Conservation (phyloP, 2,888 invertebrate genomes). For the Branchipolynoe longqiensis region DNA sequence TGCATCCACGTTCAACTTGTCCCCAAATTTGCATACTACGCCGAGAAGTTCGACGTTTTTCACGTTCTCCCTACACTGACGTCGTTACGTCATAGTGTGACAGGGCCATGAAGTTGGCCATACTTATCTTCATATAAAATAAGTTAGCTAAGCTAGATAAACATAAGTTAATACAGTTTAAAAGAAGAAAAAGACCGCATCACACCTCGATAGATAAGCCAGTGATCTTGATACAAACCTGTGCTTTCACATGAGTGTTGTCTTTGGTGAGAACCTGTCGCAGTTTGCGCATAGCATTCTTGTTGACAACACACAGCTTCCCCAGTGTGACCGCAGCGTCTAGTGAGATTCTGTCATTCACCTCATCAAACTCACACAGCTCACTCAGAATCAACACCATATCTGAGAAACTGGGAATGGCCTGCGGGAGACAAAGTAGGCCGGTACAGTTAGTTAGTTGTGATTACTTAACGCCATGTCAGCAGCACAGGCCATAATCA, state of each 20-base stretch:
- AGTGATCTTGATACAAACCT: conserved; percentile 56
- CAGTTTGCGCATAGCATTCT: conserved; percentile 75
- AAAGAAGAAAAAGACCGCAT: not conserved
- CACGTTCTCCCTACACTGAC: too few relatives aligned
- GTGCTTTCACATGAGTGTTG: conserved; percentile 62
- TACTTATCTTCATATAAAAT: not conserved
- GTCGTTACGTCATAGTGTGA: too few relatives aligned
- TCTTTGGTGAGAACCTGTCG: conserved; percentile 71
- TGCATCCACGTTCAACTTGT: too few relatives aligned
- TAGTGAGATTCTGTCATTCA: conserved; percentile 76
- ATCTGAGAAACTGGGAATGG: conserved; percentile 73
- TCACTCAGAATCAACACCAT: conserved; percentile 77
- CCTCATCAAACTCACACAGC: conserved; percentile 76
- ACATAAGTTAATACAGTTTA: not conserved
- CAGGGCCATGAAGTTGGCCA: too few relatives aligned
- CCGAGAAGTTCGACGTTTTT: too few relatives aligned
- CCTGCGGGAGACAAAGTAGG: conserved; percentile 72
- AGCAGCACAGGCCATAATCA: too few relatives aligned
- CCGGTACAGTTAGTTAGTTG: too few relatives aligned
- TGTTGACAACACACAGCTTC: conserved; percentile 76
- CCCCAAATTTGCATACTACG: too few relatives aligned
- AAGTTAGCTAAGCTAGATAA: not conserved
- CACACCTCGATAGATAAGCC: too few relatives aligned
- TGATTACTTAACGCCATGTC: too few relatives aligned
- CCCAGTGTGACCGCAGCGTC: conserved; percentile 79